Base-by-base conservation (phyloP, 2,888 invertebrate species). In the Mythimna vitellina region DNA sequence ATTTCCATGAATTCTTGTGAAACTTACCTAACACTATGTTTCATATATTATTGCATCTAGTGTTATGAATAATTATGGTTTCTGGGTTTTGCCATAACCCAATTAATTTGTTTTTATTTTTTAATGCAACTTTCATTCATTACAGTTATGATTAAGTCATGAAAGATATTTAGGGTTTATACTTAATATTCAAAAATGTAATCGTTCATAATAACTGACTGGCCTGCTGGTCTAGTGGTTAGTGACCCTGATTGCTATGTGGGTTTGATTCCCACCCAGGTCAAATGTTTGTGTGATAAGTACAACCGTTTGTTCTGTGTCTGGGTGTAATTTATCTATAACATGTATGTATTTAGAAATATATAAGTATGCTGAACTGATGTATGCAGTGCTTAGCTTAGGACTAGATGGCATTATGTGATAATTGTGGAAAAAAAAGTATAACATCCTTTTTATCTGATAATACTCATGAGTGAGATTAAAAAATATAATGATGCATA, bases 401-500 rank as follows among this genome's bases (percentile, higher is more conserved):
- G 29, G 29, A 29, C 29, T 29, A 29, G 29, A 29, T 0, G 3
- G 29, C 3, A 3, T 29, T 29, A 3, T 3, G 29, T 29, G 29
- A 29, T 29, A 29, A 3, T 29, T 29, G 29, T 29, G 29, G 29
- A 29, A 29, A 29, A 25, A 25, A 29, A 32, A 56, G 10, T 3
- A 1, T 12, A 14, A 56, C 1, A 20, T 14, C 14, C 14, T 49
- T 35, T n/a, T 25, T 46, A 46, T 46, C 6, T n/a, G n/a, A 29
- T 12, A 22, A 38, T 22, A 46, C 0, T 53, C 20, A 35, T 35
- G 25, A 14, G 2, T 56, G 6, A 46, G 10, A 46, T 25, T 32
- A 61, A 66, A 42, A 60, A 29, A 29, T 29, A 42, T n/a, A 56
- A 56, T 79, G 65, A 22, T 73, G 42, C 22, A 46, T 46, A 46